phyloP scores from a whole-genome alignment of 1,140 invertebrate species.

The Drosophila baimaii region DNA sequence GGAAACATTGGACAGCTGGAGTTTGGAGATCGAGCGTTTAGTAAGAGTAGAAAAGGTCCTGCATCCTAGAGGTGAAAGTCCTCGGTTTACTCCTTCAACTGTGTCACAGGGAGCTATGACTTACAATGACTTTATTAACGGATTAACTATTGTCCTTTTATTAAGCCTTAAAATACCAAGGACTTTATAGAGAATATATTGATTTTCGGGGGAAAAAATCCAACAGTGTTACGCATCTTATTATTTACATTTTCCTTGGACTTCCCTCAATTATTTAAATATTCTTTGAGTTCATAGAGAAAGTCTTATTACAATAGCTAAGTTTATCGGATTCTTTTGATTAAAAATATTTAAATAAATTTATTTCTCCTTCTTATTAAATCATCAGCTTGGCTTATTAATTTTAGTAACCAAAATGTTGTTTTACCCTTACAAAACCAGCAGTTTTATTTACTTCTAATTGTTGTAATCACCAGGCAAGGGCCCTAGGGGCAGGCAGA shows the following conservation, averaged over 20 bases:
- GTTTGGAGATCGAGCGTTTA: slow-evolving; percentile 5
- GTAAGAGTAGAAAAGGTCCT: neutral
- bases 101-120: too few species aligned
- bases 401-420: neutral
- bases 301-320: too few species aligned
- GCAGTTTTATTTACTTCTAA: neutral
- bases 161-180: neutral
- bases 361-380: neutral
- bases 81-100: neutral
- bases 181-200: neutral
- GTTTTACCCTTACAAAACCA: neutral
- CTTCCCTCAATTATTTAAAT: neutral
- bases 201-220: too few species aligned
- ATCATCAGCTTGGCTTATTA: neutral
- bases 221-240: too few species aligned
- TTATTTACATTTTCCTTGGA: neutral
- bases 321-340: neutral
- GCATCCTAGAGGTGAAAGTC: slow-evolving; percentile 1
- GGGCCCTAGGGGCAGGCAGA: neutral
- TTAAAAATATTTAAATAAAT: neutral
- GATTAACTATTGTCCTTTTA: neutral
- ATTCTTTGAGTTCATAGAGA: neutral
- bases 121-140: too few species aligned
- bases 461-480: slow-evolving; percentile 9
- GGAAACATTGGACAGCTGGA: slow-evolving; percentile 58